Base-by-base conservation (phyloP, 1,140 invertebrate genomes). In the Drosophila trapezifrons region DNA sequence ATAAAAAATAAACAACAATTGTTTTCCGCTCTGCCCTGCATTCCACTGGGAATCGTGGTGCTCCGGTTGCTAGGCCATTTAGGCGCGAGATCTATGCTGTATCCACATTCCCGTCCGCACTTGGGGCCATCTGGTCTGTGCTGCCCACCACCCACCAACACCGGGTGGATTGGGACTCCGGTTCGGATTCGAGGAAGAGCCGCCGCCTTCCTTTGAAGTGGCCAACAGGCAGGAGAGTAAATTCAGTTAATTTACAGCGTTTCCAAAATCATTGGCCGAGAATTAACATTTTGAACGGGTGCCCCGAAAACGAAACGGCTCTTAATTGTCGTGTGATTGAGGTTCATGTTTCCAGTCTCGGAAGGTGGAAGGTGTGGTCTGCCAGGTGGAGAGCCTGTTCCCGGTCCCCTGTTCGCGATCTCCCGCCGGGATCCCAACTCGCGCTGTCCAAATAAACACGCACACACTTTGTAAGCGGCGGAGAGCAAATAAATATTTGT, bases 401-500 rank as follows among this genome's bases (percentile, higher is more conserved):
- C 22, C 40, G 29, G 25, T 42, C 62, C 71, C 82, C 76, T 45
- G n/a, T n/a, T 45, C 72, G 62, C 75, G 32, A 17, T n/a, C 13
- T 27, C 40, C 49, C 51, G 37, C 45, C 35, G 63, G 47, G 25
- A 80, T 52, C 27, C 60, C 73, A 51, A 70, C 65, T 72, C 58
- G 67, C 37, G 54, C 76, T 89, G 84, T 83, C 76, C 83, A 86
- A 86, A 86, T 83, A 86, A 87, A 86, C 84, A 83, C 83, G 76
- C 83, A 86, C 52, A 78, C 76, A 85, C 84, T 83, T 86, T 86
- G 83, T 86, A 86, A 89, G 79, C 76, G 83, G 59, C 78, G 65
- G 73, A 82, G 78, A 82, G 70, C 66, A 87, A 86, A 86, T 86
- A 86, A 83, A 87, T 86, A 86, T 86, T 86, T 83, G 71, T 83